These are phyloP conservation scores for Conus canariensis DNA, from an alignment of 2,888 invertebrate genomes.

Conservation along the genomic window DNA sequence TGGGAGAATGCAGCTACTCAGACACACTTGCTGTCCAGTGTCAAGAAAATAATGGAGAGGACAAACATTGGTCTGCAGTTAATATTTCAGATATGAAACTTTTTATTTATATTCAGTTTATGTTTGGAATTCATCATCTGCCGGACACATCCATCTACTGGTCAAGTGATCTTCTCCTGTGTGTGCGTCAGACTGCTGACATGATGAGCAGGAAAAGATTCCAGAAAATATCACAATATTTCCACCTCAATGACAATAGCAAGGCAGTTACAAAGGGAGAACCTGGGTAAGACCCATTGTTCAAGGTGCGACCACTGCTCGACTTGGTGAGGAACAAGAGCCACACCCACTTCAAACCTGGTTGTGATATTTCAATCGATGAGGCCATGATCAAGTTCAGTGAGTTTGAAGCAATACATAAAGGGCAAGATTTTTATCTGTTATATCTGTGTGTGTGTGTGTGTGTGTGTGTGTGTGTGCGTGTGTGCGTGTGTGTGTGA, in stretches of 20 bases:
- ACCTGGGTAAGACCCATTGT: neutral
- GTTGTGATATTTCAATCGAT: neutral
- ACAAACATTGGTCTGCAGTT: too few species aligned
- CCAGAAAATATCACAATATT: constrained; percentile 26
- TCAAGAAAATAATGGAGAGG: too few species aligned
- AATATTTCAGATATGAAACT: constrained; percentile 22
- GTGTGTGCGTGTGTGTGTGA: neutral
- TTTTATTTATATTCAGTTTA: constrained; percentile 19
- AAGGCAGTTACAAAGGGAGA: neutral
- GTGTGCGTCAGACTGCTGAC: neutral
- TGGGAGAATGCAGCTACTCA: too few species aligned
- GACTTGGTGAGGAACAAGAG: neutral
- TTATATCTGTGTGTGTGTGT: neutral
- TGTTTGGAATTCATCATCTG: constrained; percentile 30
- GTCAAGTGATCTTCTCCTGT: constrained; percentile 23
- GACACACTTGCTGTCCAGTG: too few species aligned
- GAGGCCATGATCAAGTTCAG: constrained; percentile 22
- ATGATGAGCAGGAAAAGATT: constrained; percentile 25
- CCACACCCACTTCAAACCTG: constrained; percentile 1
- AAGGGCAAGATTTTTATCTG: neutral
- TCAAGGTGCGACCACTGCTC: constrained; percentile 11
- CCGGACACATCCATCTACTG: constrained; percentile 20
- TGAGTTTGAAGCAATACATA: constrained; percentile 12
- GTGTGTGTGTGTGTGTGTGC: neutral
- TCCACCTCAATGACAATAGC: constrained; percentile 26